A percentile compares a stretch with the other conserved stretches of the same genome.
Conservation (phyloP, 2,888 invertebrate species). For the Brachyptera risi region DNA sequence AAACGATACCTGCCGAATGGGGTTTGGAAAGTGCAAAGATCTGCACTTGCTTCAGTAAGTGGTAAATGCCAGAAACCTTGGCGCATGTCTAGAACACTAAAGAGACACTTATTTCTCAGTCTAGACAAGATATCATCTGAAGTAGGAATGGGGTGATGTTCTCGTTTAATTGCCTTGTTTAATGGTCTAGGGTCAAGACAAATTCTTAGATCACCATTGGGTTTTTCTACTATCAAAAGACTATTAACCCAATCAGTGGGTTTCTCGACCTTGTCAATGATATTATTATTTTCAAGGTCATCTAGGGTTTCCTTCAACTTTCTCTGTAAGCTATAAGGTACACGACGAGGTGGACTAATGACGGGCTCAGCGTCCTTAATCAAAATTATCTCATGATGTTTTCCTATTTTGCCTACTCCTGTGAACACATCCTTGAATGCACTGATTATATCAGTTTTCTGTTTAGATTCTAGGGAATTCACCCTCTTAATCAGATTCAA, state of each 20-base stretch:
- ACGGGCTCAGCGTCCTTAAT: slow-evolving; percentile 5
- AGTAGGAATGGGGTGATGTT: slow-evolving; percentile 18
- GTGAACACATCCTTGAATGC: neutral
- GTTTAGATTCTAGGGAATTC: neutral
- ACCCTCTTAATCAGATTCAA: neutral
- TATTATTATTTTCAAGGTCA: slow-evolving; percentile 7
- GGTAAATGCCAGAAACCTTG: slow-evolving; percentile 23
- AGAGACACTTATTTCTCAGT: slow-evolving; percentile 13
- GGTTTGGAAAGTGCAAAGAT: slow-evolving; percentile 19
- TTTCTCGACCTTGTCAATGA: slow-evolving; percentile 25
- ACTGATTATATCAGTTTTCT: neutral
- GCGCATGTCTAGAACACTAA: slow-evolving; percentile 22
- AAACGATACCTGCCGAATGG: slow-evolving; percentile 27
- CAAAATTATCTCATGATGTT: neutral
- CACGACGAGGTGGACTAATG: slow-evolving; percentile 7
- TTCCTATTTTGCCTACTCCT: neutral
- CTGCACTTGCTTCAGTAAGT: slow-evolving; percentile 17
- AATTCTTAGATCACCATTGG: slow-evolving; percentile 23
- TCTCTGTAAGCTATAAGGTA: slow-evolving; percentile 8
- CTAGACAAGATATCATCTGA: slow-evolving; percentile 21
- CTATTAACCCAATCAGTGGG: slow-evolving; percentile 31
- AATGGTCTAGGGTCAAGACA: slow-evolving; percentile 27
- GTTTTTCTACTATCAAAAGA: slow-evolving; percentile 28
- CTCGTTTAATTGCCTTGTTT: slow-evolving; percentile 19
- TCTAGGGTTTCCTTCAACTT: slow-evolving; percentile 17